These are phyloP conservation scores for Anthonomus grandis DNA, from an alignment of 1,140 invertebrate species.

Conservation along the genomic window DNA sequence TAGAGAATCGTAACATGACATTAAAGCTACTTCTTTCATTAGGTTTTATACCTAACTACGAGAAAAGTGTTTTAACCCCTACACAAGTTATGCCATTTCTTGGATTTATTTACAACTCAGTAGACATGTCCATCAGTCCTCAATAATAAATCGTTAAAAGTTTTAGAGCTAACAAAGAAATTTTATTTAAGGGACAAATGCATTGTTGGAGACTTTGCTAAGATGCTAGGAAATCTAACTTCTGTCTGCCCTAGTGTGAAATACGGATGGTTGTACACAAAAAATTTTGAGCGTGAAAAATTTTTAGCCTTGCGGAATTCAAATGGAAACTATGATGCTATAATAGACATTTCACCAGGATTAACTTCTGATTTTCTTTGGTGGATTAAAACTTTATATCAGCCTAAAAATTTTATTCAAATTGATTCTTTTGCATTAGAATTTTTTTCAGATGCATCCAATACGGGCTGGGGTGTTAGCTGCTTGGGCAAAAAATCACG, in stretches of 20 bases:
- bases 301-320: background rate
- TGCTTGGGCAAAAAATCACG: constrained; percentile 21
- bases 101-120: too few relatives aligned
- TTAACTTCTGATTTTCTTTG: constrained; percentile 32
- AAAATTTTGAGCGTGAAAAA: constrained; percentile 6
- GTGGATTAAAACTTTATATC: constrained; percentile 32
- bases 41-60: too few relatives aligned
- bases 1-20: too few relatives aligned
- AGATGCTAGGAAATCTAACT: background rate
- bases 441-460: constrained; percentile 38
- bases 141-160: too few relatives aligned
- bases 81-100: too few relatives aligned
- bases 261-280: constrained; percentile 8
- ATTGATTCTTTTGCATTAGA: constrained; percentile 17
- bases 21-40: too few relatives aligned
- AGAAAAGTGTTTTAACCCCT: too few relatives aligned
- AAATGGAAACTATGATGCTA: background rate
- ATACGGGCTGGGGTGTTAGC: constrained; percentile 33
- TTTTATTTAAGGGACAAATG: too few relatives aligned
- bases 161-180: too few relatives aligned
- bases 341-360: background rate
- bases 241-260: background rate
- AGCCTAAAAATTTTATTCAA: constrained; percentile 23
- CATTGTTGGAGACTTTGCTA: constrained; percentile 7
- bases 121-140: too few relatives aligned